Conservation (phyloP, 2,888 invertebrate genomes). For the Hyposoter didymator region DNA sequence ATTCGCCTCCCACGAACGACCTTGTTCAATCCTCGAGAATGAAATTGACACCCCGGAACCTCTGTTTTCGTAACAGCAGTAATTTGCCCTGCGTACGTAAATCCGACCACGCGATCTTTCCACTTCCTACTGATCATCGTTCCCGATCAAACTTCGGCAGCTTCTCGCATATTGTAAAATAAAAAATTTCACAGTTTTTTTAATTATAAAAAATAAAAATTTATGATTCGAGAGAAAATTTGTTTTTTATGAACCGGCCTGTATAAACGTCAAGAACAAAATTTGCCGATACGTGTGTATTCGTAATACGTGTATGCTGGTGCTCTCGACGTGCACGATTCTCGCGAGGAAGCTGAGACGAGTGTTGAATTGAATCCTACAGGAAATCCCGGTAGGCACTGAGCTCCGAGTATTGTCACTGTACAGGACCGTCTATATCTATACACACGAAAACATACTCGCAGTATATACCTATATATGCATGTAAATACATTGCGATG, state of each 20-base stretch:
- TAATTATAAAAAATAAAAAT: too few species aligned
- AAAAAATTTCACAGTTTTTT: too few species aligned
- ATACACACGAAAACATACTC: background rate
- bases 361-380: slow-evolving; percentile 79
- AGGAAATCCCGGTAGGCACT: slow-evolving; percentile 78
- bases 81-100: too few species aligned
- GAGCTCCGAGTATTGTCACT: slow-evolving; percentile 42
- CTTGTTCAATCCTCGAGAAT: too few species aligned
- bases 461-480: slow-evolving; percentile 2
- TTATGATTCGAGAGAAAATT: background rate
- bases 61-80: too few species aligned
- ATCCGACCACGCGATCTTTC: too few species aligned
- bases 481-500: background rate
- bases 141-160: too few species aligned
- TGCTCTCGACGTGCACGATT: slow-evolving; percentile 48
- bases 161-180: too few species aligned
- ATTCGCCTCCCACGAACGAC: too few species aligned
- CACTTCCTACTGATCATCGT: too few species aligned
- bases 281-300: slow-evolving; percentile 35
- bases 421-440: background rate
- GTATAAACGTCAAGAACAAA: background rate
- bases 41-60: too few species aligned
- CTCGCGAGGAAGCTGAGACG: slow-evolving; percentile 62
- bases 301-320: slow-evolving; percentile 41
- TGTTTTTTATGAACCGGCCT: background rate